Evolutionary conservation across 2,113 vertebrate species (phyloP).

Genomic region (Ctenomys sociabilis): DNA sequence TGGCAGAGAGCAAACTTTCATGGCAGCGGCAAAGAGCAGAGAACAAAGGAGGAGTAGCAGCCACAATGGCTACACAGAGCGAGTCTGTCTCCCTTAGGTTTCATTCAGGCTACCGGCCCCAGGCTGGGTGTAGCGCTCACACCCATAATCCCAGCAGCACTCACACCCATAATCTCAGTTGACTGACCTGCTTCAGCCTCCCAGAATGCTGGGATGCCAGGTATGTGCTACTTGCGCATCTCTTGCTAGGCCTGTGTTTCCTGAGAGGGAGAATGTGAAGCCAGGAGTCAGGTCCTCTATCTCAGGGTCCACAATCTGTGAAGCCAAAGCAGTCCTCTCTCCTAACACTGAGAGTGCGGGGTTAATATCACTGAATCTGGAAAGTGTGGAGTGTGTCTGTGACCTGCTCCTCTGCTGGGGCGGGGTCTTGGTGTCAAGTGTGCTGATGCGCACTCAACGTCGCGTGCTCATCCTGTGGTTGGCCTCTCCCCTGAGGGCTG

Average conservation of each 20-base stretch:
- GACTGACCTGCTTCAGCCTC: background rate
- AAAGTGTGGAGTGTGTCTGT: background rate
- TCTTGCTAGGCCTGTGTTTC: background rate
- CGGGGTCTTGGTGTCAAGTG: background rate
- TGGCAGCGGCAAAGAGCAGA: too few species aligned
- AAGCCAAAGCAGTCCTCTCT: background rate
- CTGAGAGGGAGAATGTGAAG: background rate
- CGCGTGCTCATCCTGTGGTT: fast-evolving
- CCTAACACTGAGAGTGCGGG: fast-evolving
- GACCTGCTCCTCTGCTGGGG: background rate
- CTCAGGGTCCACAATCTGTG: fast-evolving
- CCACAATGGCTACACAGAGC: too few species aligned
- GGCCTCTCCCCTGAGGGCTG: too few species aligned
- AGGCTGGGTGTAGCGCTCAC: too few species aligned
- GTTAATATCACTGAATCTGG: background rate
- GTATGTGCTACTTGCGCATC: background rate
- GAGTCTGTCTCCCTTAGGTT: too few species aligned
- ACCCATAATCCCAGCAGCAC: too few species aligned
- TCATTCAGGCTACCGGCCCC: too few species aligned
- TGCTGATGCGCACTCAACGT: too few species aligned
- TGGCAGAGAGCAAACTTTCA: too few species aligned
- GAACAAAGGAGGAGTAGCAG: too few species aligned
- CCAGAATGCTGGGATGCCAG: background rate
- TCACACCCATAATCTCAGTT: too few species aligned
- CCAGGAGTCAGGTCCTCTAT: background rate